Conservation (phyloP, 2,113 vertebrate genomes). For the Gobius niger region DNA sequence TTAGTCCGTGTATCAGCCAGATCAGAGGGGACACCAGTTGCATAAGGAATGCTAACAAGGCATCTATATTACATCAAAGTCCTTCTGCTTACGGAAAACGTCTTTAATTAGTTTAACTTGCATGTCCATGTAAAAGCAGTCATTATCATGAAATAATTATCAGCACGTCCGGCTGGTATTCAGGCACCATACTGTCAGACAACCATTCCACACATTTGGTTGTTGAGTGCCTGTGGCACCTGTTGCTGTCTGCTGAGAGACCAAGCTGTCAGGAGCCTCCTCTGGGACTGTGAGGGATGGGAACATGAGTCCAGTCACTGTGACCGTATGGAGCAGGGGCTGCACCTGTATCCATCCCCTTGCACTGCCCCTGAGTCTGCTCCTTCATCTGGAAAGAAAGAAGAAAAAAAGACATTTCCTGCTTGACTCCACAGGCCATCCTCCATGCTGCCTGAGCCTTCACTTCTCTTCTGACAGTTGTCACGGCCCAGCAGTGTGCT, state of each 20-base stretch:
- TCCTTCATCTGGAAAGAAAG: conserved; percentile 35
- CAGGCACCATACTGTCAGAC: conserved; percentile 16
- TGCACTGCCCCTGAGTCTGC: conserved; percentile 25
- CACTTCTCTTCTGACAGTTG: conserved; percentile 62
- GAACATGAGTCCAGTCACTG: conserved; percentile 57
- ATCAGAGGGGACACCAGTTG: conserved; percentile 35
- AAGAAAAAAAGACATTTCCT: conserved; percentile 47
- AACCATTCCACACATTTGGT: conserved; percentile 11
- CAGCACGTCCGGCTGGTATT: conserved; percentile 3
- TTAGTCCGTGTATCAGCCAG: conserved; percentile 42
- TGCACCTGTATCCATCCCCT: conserved; percentile 37
- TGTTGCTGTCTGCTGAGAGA: conserved; percentile 40
- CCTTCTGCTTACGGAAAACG: conserved; percentile 22
- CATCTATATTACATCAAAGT: conserved; percentile 44
- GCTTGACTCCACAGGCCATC: conserved; percentile 32
- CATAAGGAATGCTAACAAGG: conserved; percentile 50
- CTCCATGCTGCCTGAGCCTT: conserved; percentile 52
- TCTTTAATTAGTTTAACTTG: conserved; percentile 18
- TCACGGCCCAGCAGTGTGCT: conserved; percentile 47
- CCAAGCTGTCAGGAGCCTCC: conserved; percentile 54
- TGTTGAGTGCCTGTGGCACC: conserved; percentile 46
- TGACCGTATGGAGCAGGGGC: conserved; percentile 56
- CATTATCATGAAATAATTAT: conserved; percentile 14
- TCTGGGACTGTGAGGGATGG: conserved; percentile 50
- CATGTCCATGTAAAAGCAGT: not conserved